Base-by-base conservation (phyloP, 2,888 invertebrate genomes). In the Caenorhabditis zanzibari region DNA sequence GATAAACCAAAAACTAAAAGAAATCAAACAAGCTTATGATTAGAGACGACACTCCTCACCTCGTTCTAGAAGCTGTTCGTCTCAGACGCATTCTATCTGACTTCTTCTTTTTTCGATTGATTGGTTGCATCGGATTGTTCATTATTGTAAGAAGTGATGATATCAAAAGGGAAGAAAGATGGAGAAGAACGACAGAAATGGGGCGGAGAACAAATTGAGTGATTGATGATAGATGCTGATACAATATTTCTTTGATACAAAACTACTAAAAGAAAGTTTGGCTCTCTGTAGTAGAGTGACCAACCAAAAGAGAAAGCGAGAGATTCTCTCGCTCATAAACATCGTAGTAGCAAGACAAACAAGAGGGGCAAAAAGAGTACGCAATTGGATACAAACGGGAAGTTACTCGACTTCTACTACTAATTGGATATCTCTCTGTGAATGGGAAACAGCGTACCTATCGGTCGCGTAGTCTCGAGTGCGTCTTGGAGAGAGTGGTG, bases 391-490 rank as follows among this genome's bases (percentile, higher is more conserved):
- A 74, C 74, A 74, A 64, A 74, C 26, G 59, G 73, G 73, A 73
- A 73, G 59, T 24, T 44, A n/a, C 73, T 59, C 52, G 16, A 41
- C 54, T 41, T 49, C 32, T 69, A 35, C 63, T 52, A 63, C 64
- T 74, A 54, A 28, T 49, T 38, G 59, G 32, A 54, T 52, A 35
- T 38, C n/a, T n/a, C n/a, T n/a, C 19, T 52, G 47, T 47, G 47
- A 47, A 47, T 19, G 44, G 47, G 47, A 9, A 69, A 41, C 38
- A 38, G 28, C 73, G 41, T 63, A 82, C 82, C 82, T 82, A 69
- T 82, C 82, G 6, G 82, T 82, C 49, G 74, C 77, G 49, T 82
- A 82, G 74, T 82, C 82, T 49, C 82, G 71, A 66, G 63, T 69
- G 63, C 72, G 64, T 64, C 82, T 41, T 44, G 82, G 82, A 44